A percentile compares a stretch with the other conserved stretches of the same genome.
phyloP scores from a whole-genome alignment of 2,888 invertebrate genomes.

The Campoletis raptor region DNA sequence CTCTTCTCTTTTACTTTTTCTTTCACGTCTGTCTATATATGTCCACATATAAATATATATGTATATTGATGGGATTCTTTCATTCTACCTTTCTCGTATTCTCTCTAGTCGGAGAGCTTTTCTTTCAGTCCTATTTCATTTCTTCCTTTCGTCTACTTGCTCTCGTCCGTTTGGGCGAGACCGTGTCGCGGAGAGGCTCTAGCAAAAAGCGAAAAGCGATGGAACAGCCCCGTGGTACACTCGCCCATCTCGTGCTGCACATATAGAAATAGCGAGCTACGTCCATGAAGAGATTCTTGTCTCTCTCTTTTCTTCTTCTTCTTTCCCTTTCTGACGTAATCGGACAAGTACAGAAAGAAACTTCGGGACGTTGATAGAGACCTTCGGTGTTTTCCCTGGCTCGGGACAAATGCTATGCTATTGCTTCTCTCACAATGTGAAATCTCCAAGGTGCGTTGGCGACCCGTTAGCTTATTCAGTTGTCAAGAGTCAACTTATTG shows the following conservation, averaged over 20 bases:
- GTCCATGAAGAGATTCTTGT: slow-evolving; percentile 17
- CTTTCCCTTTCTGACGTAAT: slow-evolving; percentile 34
- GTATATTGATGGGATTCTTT: slow-evolving; percentile 34
- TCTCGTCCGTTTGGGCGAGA: slow-evolving; percentile 31
- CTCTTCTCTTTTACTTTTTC: slow-evolving; percentile 51
- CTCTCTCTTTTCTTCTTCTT: not conserved
- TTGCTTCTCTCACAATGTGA: slow-evolving; percentile 70
- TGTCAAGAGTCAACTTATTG: slow-evolving; percentile 35
- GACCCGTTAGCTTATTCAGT: slow-evolving; percentile 35
- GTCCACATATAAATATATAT: slow-evolving; percentile 2
- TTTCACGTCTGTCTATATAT: not conserved
- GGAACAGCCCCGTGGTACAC: slow-evolving; percentile 71
- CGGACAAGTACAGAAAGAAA: slow-evolving; percentile 78
- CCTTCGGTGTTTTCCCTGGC: slow-evolving; percentile 72
- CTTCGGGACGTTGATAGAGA: slow-evolving; percentile 82
- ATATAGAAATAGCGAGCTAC: slow-evolving; percentile 60
- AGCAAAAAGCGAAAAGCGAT: slow-evolving; percentile 82
- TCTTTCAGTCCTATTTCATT: slow-evolving; percentile 53
- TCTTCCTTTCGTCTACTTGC: slow-evolving; percentile 50
- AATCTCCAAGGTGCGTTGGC: slow-evolving; percentile 44
- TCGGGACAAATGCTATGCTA: slow-evolving; percentile 80
- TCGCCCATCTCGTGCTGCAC: slow-evolving; percentile 58
- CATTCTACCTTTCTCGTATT: slow-evolving; percentile 19
- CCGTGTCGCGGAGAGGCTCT: slow-evolving; percentile 58
- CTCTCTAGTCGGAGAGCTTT: slow-evolving; percentile 34